A percentile compares a stretch with the other conserved stretches of the same genome.
Conservation (phyloP, 2,797 vertebrate genomes). For the Myripristis murdjan region DNA sequence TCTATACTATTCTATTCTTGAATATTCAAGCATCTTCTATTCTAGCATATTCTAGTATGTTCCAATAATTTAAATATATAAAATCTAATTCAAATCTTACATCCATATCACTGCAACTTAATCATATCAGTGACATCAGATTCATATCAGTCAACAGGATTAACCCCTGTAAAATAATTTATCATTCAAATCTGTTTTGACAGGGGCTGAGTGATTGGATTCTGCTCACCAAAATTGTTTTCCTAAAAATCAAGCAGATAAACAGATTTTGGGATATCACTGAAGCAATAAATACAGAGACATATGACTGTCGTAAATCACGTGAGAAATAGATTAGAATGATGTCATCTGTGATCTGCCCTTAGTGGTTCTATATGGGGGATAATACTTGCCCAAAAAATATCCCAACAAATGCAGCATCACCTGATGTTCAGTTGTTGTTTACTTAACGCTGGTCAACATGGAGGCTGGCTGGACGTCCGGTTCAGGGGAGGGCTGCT, state of each 20-base stretch:
- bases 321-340: conserved; percentile 55
- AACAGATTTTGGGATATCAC: conserved; percentile 47
- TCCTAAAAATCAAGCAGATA: conserved; percentile 21
- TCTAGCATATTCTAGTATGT: too few species aligned
- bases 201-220: not conserved
- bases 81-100: not conserved
- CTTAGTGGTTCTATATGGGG: conserved; percentile 39
- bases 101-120: conserved; percentile 1
- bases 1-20: too few species aligned
- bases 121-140: conserved; percentile 27
- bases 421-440: conserved; percentile 79
- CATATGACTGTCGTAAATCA: conserved; percentile 55
- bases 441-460: conserved; percentile 69
- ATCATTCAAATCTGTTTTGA: conserved; percentile 39
- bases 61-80: too few species aligned
- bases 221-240: conserved; percentile 47
- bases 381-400: conserved; percentile 48
- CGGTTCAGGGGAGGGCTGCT: conserved; percentile 66
- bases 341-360: conserved; percentile 36
- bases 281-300: conserved; percentile 45
- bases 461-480: conserved; percentile 67
- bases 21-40: too few species aligned
- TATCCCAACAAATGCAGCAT: conserved; percentile 32
- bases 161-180: conserved; percentile 18
- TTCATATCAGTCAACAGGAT: conserved; percentile 3